Base-by-base conservation (phyloP, 1,140 invertebrate species). In the Calephelis nemesis region DNA sequence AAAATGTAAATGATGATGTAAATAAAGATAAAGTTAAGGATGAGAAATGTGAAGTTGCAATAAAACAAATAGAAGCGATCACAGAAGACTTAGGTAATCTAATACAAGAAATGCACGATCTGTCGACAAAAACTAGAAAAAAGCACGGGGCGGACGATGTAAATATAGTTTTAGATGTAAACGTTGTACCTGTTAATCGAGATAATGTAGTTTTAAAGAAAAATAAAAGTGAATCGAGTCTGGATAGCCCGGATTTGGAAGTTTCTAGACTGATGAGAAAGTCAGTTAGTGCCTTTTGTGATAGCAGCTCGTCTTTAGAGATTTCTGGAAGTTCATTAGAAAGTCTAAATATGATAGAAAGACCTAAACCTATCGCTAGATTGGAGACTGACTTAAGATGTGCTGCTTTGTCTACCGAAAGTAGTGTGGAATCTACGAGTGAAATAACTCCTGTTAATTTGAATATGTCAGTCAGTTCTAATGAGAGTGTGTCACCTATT, bases 181-280 rank as follows among this genome's bases (percentile, higher is more conserved):
- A 79, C 65, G 74, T 75, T 77, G 81, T 87, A 87, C 85, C 85
- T 89, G 82, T 54, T 72, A 78, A 73, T 79, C 77, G 71, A 75
- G 84, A 88, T 80, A 87, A 76, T 74, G 80, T 90, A 78, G 82
- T 87, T 66, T 84, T 92, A 78, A 92, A 92, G 81, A 92, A 92
- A 66, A 92, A 92, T 73, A 90, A 87, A 70, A 92, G 90, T 67
- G 91, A 92, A 73, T 91, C 90, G 13, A 92, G 89, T 76, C 75
- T 92, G 7, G 91, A 93, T 63, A 92, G 91, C 72, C 88, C 91
- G 0, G 92, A 93, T 78, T 67, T 92, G 67, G 92, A 93, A 79
- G 91, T 92, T 0, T 92, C 92, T 49, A 84, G 90, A 69, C 71
- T 92, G 6, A 92, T 92, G 88, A 81, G 87, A 47, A 84, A 82